Evolutionary conservation across 2,113 vertebrate genomes (phyloP), one percentile per base, ranked within the genome.

Genomic region (Calyptomena viridis): DNA sequence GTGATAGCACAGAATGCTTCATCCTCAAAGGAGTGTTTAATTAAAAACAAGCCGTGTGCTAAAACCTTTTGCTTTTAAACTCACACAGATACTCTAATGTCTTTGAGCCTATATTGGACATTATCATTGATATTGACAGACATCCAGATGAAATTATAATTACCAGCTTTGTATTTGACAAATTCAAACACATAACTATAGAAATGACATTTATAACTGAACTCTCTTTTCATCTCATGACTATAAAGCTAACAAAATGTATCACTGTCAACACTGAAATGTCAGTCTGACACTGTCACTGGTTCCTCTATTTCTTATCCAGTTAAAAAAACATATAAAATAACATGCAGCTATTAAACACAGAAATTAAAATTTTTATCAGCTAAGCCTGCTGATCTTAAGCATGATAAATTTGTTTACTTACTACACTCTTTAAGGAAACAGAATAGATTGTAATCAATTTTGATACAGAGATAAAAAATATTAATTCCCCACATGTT

Each of bases 391-490:
- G 15, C 9, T 88, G 40, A 87, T 64, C 46, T 69, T 88, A 77
- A 90, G 42, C 23, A 71, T 42, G 42, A 90, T 73, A 50, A 76
- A 90, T 58, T 37, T 85, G 47, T 88, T 95, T 76, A 86, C 63
- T 83, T 76, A 53, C n/a, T 88, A 17, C 18, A 85, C 6, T 77
- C 31, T 50, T 87, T 42, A 60, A 82, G 42, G 58, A 90, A 93
- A 76, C 3, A 39, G 18, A 85, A 46, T 35, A 92, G 35, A 27
- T 47, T 74, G 90, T 42, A 55, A 62, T 39, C 8, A 62, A 31
- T 77, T 92, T 77, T 63, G 35, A 92, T 52, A n/a, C 12, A 31
- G 44, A 53, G 23, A 59, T 44, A 46, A 78, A 93, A 75, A 42
- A 10, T 14, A 82, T n/a, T 59, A 75, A 75, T 79, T 78, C 12